Evolutionary conservation across 2,113 vertebrate species (phyloP), one percentile per base, ranked within the genome.

Genomic region (Gambusia holbrooki): DNA sequence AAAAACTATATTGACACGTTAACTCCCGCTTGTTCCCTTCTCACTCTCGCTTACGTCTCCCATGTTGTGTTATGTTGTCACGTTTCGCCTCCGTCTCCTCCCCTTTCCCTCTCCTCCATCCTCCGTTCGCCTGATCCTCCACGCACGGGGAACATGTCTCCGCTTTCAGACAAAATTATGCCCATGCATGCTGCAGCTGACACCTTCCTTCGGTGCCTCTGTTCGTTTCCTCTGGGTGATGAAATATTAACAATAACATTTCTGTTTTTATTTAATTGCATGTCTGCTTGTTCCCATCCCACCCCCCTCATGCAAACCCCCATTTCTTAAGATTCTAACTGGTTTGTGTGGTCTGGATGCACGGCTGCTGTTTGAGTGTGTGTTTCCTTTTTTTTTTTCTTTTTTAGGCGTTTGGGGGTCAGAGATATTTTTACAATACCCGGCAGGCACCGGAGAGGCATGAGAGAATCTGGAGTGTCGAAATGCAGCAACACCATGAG

Each of bases 171-270:
- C 80, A 72, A 42, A 58, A 29, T 12, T 66, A 68, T 42, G 30
- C 77, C 74, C 48, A 45, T 27, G 48, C 73, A 17, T 19, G 17
- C 28, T 66, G 74, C 74, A 75, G 76, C 65, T 81, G 58, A 71
- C 74, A 82, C 86, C 45, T 30, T 73, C 68, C 71, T 69, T 73
- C 61, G 30, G 35, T 63, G 9, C 28, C 42, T 17, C 45, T 32
- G 51, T 71, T 73, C 81, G 51, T 84, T 83, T 80, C 62, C 83
- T 79, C 3, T 27, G 11, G 61, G 3, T 76, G 68, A 90, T 91
- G 68, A 90, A 93, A 92, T 90, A 92, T 93, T 92, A 75, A 93
- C 81, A 84, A 28, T 35, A 69, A 89, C 84, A 86, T 91, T 82
- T 90, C 84, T 85, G 88, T 79, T 91, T 77, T 81, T 79, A 32